phyloP scores from a whole-genome alignment of 2,113 vertebrate species.

The Ariopsis seemanni region DNA sequence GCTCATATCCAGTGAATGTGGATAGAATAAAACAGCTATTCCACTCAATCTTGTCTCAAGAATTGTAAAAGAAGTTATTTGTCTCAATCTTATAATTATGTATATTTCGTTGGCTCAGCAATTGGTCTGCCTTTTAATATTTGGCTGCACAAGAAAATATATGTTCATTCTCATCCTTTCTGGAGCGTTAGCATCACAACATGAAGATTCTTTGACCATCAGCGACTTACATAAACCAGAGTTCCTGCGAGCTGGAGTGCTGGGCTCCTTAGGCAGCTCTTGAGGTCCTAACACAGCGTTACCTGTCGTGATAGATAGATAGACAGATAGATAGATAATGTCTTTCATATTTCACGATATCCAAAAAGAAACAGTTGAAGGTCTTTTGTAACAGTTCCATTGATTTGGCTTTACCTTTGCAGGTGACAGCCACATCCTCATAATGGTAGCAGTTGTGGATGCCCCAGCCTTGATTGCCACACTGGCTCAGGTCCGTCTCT shows the following conservation, averaged over 20 bases:
- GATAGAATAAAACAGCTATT: too few relatives aligned
- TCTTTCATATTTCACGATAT: background rate
- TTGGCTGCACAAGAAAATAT: conserved; percentile 31
- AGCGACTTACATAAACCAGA: conserved; percentile 65
- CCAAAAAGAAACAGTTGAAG: background rate
- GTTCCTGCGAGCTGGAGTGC: conserved; percentile 51
- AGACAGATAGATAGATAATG: background rate
- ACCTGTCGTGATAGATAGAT: conserved; percentile 67
- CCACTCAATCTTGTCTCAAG: too few relatives aligned
- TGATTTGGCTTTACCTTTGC: conserved; percentile 75
- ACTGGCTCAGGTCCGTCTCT: conserved; percentile 83
- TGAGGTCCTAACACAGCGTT: conserved; percentile 54
- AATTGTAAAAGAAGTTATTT: too few relatives aligned
- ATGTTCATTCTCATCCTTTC: conserved; percentile 51
- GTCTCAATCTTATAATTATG: background rate
- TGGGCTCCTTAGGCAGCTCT: conserved; percentile 60
- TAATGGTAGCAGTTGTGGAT: conserved; percentile 98
- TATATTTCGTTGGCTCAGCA: background rate
- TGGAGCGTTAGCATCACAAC: background rate
- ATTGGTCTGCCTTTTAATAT: background rate
- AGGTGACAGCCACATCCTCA: conserved; percentile 88
- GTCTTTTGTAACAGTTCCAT: background rate
- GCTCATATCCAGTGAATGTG: too few relatives aligned
- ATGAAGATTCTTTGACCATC: background rate
- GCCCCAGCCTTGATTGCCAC: conserved; percentile 87